Conservation (phyloP, 2,113 vertebrate species). For the Neolamprologus fasciatus region DNA sequence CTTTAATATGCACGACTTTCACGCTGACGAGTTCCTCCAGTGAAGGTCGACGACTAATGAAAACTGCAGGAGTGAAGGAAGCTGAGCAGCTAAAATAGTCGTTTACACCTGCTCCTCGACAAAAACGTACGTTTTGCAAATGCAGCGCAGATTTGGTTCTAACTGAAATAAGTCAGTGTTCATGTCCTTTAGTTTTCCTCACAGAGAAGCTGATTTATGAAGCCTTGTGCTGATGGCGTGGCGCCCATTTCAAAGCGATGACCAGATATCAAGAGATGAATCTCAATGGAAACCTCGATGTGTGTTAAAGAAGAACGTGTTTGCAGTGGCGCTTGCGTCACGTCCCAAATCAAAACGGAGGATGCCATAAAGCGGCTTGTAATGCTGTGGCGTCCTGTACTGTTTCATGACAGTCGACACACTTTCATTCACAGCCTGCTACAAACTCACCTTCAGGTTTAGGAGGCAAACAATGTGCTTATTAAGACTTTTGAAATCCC, state of each 20-base stretch:
- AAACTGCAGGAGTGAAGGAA: neutral
- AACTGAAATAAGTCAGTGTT: neutral
- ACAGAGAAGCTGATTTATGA: neutral
- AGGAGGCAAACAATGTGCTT: fast-evolving
- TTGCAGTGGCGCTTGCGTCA: neutral
- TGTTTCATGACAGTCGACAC: neutral
- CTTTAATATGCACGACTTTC: neutral
- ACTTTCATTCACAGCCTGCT: neutral
- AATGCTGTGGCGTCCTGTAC: neutral
- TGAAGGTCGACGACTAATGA: neutral
- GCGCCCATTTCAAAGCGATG: neutral
- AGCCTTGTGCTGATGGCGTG: fast-evolving
- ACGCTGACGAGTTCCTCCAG: neutral
- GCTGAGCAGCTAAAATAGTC: fast-evolving
- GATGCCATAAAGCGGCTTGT: fast-evolving
- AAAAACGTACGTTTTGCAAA: neutral
- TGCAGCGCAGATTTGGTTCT: neutral
- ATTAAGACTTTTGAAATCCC: neutral
- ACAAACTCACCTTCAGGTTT: neutral
- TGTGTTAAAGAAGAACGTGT: neutral
- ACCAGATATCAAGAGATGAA: neutral
- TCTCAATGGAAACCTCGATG: neutral
- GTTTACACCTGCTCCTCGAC: no score
- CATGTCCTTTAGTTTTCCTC: neutral
- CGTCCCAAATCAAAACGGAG: neutral